Base-by-base conservation (phyloP, 2,113 vertebrate genomes). In the Hucho hucho region DNA sequence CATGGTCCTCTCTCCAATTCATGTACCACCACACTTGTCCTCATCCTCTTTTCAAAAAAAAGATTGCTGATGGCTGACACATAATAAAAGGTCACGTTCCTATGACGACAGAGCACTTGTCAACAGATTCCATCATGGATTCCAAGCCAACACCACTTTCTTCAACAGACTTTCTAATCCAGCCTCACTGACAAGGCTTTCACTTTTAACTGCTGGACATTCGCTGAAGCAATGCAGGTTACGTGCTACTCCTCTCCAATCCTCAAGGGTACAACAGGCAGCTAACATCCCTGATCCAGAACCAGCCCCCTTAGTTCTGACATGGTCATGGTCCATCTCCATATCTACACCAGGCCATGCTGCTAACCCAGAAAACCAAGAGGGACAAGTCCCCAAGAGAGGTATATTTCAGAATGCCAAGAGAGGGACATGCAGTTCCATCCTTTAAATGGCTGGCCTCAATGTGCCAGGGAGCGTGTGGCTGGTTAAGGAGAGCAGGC, bases 21-120 rank as follows among this genome's bases (percentile, higher is more conserved):
- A 61, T 61, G 6, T 61, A 22, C 58, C 58, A 61, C 58, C 58
- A 61, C n/a, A 22, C 58, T 61, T n/a, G 58, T 73, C 78, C 68
- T 70, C 64, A 22, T 73, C 79, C 65, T 72, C 65, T 74, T 68
- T 77, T 84, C 87, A 74, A 68, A 29, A 76, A 82, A 87, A 84
- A 90, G 82, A 86, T 86, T 85, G 79, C 81, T 74, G 81, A 79
- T 82, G 53, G 75, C 85, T 85, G 81, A 88, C 83, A 83, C 78
- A 59, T 56, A 70, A 64, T 56, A 70, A n/a, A 69, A 76, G 80
- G 77, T 83, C 29, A 47, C 71, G 75, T 83, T 82, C 85, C 83
- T 69, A 53, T 53, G 16, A 53, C 49, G 82, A 76, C 83, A 77
- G 70, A 70, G 53, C 47, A 49, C 2, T 56, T 58, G 26, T 4